A percentile compares a stretch with the other conserved stretches of the same genome.
Conservation (phyloP, 2,888 invertebrate genomes). For the Eristalis intricaria region DNA sequence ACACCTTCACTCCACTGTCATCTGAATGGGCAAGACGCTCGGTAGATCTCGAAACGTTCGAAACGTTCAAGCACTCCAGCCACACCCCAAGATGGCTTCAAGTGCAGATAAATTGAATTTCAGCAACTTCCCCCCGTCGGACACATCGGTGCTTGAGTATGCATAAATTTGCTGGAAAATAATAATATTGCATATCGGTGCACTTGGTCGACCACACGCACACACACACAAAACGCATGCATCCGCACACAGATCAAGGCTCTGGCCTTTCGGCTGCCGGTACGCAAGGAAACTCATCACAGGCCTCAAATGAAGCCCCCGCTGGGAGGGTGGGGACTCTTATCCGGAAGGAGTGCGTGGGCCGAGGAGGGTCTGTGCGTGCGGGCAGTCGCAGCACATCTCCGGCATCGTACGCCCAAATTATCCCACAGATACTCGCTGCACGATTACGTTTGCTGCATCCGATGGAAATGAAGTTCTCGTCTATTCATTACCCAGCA, state of each 20-base stretch:
- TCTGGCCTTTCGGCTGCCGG: neutral
- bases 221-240: neutral
- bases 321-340: slow-evolving; percentile 3
- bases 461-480: slow-evolving; percentile 3
- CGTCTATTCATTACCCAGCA: slow-evolving; percentile 45
- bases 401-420: neutral
- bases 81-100: neutral
- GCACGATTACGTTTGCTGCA: neutral
- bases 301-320: slow-evolving; percentile 11
- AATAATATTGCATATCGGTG: slow-evolving; percentile 18
- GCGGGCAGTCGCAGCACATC: neutral
- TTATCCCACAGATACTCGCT: neutral
- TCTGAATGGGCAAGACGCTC: neutral
- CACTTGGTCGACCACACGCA: neutral
- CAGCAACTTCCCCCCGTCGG: neutral
- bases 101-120: neutral
- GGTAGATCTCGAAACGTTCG: neutral
- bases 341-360: slow-evolving; percentile 1
- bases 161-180: slow-evolving; percentile 13
- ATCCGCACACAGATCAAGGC: neutral
- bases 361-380: neutral
- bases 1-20: neutral
- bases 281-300: slow-evolving; percentile 28
- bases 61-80: neutral
- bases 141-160: slow-evolving; percentile 18